Percentiles rank a stretch among this genome's conserved stretches.
phyloP scores from a whole-genome alignment of 2,888 invertebrate species.

The Hyalella azteca region DNA sequence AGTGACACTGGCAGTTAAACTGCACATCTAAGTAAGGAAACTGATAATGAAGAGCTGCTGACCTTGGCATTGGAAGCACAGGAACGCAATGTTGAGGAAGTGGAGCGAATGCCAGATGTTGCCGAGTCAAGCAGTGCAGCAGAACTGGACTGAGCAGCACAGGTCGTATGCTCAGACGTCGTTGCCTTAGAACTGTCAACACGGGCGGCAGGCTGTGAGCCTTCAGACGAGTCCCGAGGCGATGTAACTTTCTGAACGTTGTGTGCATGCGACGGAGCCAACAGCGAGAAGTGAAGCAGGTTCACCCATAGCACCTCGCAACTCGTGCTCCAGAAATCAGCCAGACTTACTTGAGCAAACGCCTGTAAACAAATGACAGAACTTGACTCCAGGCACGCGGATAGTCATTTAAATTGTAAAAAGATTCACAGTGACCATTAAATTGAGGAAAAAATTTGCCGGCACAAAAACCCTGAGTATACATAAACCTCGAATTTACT shows the following conservation, averaged over 20 bases:
- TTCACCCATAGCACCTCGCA: conserved; percentile 93
- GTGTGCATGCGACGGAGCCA: conserved; percentile 43
- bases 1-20: no score
- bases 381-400: no score
- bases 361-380: conserved; percentile 76
- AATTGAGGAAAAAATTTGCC: no score
- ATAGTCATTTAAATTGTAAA: no score
- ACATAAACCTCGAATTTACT: no score
- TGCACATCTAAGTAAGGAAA: no score
- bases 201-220: not conserved
- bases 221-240: not conserved
- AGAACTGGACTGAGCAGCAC: not conserved
- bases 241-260: not conserved
- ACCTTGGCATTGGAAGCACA: conserved; percentile 72
- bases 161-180: not conserved
- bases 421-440: no score
- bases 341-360: conserved; percentile 92
- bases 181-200: not conserved
- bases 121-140: not conserved
- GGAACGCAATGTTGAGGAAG: conserved; percentile 52
- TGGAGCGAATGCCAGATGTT: conserved; percentile 40
- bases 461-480: no score
- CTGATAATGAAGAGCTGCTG: no score
- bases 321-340: conserved; percentile 86
- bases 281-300: conserved; percentile 68